Evolutionary conservation across 2,797 vertebrate genomes (phyloP).

Genomic region (Catharus ustulatus): DNA sequence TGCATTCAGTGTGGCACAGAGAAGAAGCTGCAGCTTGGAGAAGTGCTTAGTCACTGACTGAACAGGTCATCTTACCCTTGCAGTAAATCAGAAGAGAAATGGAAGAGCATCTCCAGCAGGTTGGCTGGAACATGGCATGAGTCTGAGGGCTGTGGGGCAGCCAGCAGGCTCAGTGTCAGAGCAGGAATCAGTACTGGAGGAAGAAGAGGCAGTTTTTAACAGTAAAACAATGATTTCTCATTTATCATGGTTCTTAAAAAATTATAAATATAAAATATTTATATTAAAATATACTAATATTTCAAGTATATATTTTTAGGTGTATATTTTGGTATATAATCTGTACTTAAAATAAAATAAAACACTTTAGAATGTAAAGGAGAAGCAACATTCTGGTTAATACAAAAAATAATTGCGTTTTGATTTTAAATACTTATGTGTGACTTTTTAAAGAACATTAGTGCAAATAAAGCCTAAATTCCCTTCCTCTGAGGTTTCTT

Average conservation of each 20-base stretch:
- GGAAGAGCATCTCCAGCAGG: neutral
- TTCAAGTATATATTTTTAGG: no score
- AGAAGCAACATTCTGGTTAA: neutral
- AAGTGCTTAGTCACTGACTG: neutral
- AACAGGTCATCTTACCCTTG: neutral
- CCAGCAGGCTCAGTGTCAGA: neutral
- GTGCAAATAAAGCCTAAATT: neutral
- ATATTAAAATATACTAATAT: no score
- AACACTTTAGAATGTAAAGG: neutral
- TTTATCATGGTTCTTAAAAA: neutral
- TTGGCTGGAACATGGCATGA: fast-evolving
- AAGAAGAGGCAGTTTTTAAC: neutral
- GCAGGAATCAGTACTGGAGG: neutral
- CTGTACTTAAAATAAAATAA: no score
- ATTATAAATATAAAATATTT: no score
- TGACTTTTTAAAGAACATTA: neutral
- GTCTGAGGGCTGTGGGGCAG: neutral
- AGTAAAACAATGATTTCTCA: neutral
- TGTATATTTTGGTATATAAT: no score
- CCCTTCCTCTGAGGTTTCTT: neutral
- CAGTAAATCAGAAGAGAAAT: neutral
- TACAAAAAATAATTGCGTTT: neutral
- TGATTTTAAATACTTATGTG: neutral
- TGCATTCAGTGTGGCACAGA: neutral
- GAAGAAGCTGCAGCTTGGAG: neutral